These are phyloP conservation scores for Lethenteron camtschaticum DNA, from an alignment of 2,113 vertebrate genomes.

Conservation along the genomic window DNA sequence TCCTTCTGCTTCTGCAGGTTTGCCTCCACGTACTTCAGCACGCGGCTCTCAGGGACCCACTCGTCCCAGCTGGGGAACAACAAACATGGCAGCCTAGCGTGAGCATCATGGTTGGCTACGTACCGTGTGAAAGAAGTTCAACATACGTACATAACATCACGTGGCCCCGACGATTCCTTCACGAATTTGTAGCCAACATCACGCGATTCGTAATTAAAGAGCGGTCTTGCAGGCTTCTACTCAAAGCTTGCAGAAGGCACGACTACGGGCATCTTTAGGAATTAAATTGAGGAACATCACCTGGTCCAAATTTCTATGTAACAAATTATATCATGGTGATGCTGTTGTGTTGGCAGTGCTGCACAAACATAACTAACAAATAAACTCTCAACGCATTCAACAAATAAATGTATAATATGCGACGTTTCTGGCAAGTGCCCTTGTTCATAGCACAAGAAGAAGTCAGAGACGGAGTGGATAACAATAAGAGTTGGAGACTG, in stretches of 20 bases:
- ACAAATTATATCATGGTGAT: too few relatives aligned
- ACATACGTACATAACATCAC: neutral
- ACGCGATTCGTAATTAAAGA: neutral
- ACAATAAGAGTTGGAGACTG: too few relatives aligned
- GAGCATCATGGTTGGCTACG: neutral
- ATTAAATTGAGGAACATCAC: too few relatives aligned
- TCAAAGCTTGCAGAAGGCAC: neutral
- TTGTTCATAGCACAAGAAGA: too few relatives aligned
- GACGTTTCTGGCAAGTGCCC: too few relatives aligned
- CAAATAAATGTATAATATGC: too few relatives aligned
- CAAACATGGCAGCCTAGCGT: slow-evolving; percentile 7
- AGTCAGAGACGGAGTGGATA: too few relatives aligned
- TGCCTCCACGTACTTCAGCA: slow-evolving; percentile 97
- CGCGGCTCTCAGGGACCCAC: slow-evolving; percentile 99
- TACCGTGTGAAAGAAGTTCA: neutral
- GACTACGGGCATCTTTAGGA: neutral
- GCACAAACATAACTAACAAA: too few relatives aligned
- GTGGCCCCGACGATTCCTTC: neutral
- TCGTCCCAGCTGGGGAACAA: slow-evolving; percentile 74
- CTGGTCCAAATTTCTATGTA: too few relatives aligned
- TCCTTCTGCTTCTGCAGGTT: slow-evolving; percentile 98
- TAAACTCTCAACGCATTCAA: too few relatives aligned
- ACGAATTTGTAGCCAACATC: slow-evolving; percentile 4
- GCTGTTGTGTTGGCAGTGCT: too few relatives aligned
- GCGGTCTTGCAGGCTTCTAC: neutral